These are phyloP conservation scores for Pteromalus puparum DNA, from an alignment of 1,140 invertebrate species.

Conservation along the genomic window DNA sequence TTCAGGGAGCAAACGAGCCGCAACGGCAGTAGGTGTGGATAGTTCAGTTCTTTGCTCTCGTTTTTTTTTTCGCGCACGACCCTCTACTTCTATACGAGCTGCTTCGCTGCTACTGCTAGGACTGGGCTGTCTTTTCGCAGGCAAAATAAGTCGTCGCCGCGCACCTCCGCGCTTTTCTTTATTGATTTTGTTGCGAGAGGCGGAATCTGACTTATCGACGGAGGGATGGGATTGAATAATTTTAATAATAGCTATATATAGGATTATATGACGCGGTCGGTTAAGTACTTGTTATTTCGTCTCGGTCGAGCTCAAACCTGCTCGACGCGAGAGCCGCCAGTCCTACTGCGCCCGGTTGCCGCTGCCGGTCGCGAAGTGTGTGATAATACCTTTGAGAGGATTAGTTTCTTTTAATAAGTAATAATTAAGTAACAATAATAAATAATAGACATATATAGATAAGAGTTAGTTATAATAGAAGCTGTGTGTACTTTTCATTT, in stretches of 20 bases:
- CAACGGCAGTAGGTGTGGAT: background rate
- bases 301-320: no score
- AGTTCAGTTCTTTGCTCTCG: background rate
- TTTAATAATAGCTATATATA: no score
- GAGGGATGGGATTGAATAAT: background rate
- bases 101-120: background rate
- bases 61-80: background rate
- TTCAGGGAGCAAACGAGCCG: background rate
- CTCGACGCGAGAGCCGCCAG: no score
- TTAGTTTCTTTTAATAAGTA: no score
- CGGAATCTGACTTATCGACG: slow-evolving; percentile 40
- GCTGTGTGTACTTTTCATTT: no score
- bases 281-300: no score
- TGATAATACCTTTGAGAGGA: no score
- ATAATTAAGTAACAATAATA: no score
- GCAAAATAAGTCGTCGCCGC: slow-evolving; percentile 8
- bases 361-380: no score
- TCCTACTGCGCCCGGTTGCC: no score
- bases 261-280: background rate
- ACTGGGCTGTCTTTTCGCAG: background rate
- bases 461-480: no score
- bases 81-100: background rate
- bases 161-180: slow-evolving; percentile 40
- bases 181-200: slow-evolving; percentile 33
- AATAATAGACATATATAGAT: no score